These are phyloP conservation scores for Vidua macroura DNA, from an alignment of 2,113 vertebrate species.

Conservation along the genomic window DNA sequence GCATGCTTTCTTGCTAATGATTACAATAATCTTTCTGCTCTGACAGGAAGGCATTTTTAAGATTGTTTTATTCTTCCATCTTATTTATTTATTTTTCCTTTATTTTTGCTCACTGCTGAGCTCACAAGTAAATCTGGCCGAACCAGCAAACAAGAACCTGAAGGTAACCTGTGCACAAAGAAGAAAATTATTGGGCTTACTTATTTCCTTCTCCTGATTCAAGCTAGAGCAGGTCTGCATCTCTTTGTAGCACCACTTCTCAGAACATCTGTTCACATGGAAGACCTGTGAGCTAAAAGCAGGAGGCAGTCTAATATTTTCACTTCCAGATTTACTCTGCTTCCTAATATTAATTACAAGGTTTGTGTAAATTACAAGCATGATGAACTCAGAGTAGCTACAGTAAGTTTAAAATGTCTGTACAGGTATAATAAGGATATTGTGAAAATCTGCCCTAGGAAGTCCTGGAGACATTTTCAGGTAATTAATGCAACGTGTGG, in stretches of 20 bases:
- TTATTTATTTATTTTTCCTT: not conserved
- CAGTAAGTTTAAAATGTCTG: conserved; percentile 62
- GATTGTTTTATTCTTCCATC: not conserved
- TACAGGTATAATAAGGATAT: conserved; percentile 65
- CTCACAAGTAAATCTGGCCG: not conserved
- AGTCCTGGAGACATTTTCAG: conserved; percentile 73
- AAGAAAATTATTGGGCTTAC: not conserved
- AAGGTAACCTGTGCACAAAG: not conserved
- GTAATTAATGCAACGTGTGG: conserved; percentile 77
- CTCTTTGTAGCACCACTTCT: not conserved
- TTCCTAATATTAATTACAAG: conserved; percentile 69
- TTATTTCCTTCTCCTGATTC: not conserved
- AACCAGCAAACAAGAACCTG: not conserved
- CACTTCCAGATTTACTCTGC: conserved; percentile 39
- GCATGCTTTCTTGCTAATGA: not conserved
- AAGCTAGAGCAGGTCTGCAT: not conserved
- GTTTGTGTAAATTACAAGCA: conserved; percentile 69
- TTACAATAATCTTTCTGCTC: not conserved
- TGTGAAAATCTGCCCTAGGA: conserved; percentile 71
- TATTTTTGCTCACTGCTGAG: not conserved
- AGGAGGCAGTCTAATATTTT: conserved; percentile 37
- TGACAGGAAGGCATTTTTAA: not conserved
- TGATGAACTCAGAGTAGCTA: conserved; percentile 56
- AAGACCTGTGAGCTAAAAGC: conserved; percentile 52
- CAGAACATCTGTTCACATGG: conserved; percentile 2